These are phyloP conservation scores for Calycopis cecrops DNA, from an alignment of 1,140 invertebrate genomes.

Conservation along the genomic window DNA sequence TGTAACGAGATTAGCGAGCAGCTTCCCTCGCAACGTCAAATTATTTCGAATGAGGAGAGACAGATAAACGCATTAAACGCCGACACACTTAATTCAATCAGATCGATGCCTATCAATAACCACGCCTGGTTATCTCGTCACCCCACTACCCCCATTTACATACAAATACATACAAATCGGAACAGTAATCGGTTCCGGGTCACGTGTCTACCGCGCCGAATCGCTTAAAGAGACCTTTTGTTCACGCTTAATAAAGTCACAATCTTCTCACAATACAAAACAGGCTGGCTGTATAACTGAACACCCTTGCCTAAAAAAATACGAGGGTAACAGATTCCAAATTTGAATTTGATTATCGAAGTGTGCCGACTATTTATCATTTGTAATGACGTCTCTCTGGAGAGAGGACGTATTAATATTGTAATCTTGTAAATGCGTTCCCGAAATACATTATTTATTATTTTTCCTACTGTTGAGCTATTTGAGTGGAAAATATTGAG, in stretches of 20 bases:
- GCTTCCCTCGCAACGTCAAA: constrained; percentile 6
- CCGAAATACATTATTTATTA: constrained; percentile 64
- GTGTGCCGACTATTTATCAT: constrained; percentile 72
- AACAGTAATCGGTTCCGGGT: constrained; percentile 70
- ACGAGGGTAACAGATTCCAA: constrained; percentile 70
- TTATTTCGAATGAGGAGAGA: constrained; percentile 23
- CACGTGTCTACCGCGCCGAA: constrained; percentile 65
- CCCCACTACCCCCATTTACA: constrained; percentile 58
- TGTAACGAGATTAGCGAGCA: too few relatives aligned
- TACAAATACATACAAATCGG: constrained; percentile 70
- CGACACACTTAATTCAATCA: constrained; percentile 62
- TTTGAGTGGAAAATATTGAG: constrained; percentile 67
- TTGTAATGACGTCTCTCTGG: constrained; percentile 57
- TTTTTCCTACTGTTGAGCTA: constrained; percentile 41
- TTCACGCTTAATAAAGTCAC: constrained; percentile 71
- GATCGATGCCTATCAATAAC: constrained; percentile 54
- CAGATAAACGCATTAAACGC: constrained; percentile 43
- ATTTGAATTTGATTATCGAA: constrained; percentile 75
- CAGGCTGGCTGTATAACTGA: constrained; percentile 42
- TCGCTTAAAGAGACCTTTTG: constrained; percentile 61
- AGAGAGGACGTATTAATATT: constrained; percentile 64
- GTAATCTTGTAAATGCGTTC: constrained; percentile 70
- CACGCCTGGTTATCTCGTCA: constrained; percentile 57
- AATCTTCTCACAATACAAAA: constrained; percentile 67
- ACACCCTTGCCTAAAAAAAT: constrained; percentile 42